Evolutionary conservation across 2,113 vertebrate species (phyloP).

Genomic region (chimpanzee (Pan troglodytes)): NHGRI_mPanTro3-v2.1_pri NC_072401.2:166927501-166928000

Average conservation of each 20-base stretch:
- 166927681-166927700: not conserved
- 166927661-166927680: not conserved
- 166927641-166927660: not conserved
- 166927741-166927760: not conserved
- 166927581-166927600: not conserved
- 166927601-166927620: not conserved
- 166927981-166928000: not conserved
- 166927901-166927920: not conserved
- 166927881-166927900: not conserved
- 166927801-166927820: not conserved
- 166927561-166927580: not conserved
- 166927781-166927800: not conserved
- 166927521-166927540: not conserved
- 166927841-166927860: not conserved
- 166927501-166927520: not conserved
- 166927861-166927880: not conserved
- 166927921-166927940: not conserved
- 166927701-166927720: not conserved
- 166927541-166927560: not conserved
- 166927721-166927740: not conserved
- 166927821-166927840: not conserved
- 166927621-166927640: not conserved
- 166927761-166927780: not conserved
- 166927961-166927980: not conserved
- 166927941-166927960: not conserved